Evolutionary conservation across 1,140 invertebrate species (phyloP).

Genomic region (Venturia canescens): DNA sequence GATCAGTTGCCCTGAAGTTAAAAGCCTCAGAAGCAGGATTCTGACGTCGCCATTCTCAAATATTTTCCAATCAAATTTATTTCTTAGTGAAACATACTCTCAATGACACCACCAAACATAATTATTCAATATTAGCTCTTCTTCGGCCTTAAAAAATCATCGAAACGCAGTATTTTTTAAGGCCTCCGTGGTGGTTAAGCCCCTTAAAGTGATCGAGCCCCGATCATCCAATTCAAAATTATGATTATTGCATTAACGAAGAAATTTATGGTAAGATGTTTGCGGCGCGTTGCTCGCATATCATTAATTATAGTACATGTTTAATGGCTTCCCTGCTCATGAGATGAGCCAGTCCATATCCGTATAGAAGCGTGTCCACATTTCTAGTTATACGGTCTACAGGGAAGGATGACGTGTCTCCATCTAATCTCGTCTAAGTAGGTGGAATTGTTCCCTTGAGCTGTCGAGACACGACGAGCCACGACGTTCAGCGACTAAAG

Average conservation of each 20-base stretch:
- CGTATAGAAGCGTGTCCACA: neutral
- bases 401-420: slow-evolving; percentile 6
- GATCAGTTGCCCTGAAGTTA: too few relatives aligned
- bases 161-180: too few relatives aligned
- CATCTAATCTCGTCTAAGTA: slow-evolving; percentile 31
- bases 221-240: neutral
- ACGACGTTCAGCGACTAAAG: neutral
- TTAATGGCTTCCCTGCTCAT: neutral
- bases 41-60: too few relatives aligned
- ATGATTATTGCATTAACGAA: neutral
- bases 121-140: too few relatives aligned
- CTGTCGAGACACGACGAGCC: slow-evolving; percentile 11
- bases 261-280: neutral
- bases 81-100: too few relatives aligned
- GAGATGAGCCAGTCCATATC: neutral
- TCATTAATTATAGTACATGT: neutral
- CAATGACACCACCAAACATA: too few relatives aligned
- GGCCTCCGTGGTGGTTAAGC: too few relatives aligned
- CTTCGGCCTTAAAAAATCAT: too few relatives aligned
- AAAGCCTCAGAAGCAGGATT: too few relatives aligned
- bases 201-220: too few relatives aligned
- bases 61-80: too few relatives aligned
- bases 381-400: neutral
- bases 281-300: neutral
- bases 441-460: slow-evolving; percentile 28